Evolutionary conservation across 2,113 vertebrate genomes (phyloP).

Genomic region (Hemibagrus wyckioides): DNA sequence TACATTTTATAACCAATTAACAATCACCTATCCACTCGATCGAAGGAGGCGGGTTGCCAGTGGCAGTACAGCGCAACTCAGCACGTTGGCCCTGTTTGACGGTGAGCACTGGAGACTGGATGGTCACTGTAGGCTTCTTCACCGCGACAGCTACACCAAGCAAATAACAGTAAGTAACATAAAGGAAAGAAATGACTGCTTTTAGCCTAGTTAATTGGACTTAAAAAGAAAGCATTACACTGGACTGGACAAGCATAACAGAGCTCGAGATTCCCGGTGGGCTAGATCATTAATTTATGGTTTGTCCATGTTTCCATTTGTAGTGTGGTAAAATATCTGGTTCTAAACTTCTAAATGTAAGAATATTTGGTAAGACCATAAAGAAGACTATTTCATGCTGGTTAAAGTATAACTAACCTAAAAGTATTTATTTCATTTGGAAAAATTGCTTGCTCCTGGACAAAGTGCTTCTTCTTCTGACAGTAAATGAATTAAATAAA

Average conservation of each 20-base stretch:
- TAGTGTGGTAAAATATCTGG: not conserved
- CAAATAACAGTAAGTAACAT: slow-evolving; percentile 56
- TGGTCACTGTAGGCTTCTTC: slow-evolving; percentile 74
- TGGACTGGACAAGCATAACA: not conserved
- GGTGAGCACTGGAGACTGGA: slow-evolving; percentile 82
- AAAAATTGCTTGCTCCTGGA: not conserved
- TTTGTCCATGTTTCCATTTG: not conserved
- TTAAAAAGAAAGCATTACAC: not conserved
- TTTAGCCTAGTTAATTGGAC: not conserved
- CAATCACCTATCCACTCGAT: slow-evolving; percentile 87
- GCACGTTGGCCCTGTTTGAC: slow-evolving; percentile 83
- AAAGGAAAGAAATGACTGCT: not conserved
- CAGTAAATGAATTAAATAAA: not conserved
- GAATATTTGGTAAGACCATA: not conserved
- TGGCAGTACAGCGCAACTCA: slow-evolving; percentile 85
- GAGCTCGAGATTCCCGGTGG: not conserved
- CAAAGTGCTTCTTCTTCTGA: not conserved
- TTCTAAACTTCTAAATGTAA: too few relatives aligned
- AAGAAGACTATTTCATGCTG: not conserved
- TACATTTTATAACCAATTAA: not conserved
- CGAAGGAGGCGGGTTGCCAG: slow-evolving; percentile 81
- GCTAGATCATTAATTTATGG: not conserved
- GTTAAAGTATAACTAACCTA: not conserved
- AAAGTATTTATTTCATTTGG: not conserved
- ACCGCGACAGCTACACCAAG: slow-evolving; percentile 68